Conservation (phyloP, 2,888 invertebrate genomes). For the Sarcophaga caerulescens region DNA sequence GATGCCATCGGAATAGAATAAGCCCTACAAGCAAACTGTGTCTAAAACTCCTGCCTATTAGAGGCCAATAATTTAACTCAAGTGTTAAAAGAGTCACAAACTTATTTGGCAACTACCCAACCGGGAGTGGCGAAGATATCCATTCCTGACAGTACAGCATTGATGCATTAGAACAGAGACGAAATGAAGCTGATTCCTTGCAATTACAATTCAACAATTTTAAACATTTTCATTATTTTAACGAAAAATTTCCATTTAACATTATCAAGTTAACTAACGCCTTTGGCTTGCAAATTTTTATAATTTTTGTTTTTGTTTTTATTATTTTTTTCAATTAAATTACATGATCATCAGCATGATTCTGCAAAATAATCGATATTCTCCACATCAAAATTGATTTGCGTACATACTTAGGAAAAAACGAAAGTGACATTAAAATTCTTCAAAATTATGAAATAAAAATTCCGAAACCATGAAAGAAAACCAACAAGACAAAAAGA, state of each 20-base stretch:
- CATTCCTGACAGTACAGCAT: too few species aligned
- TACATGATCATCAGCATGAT: constrained; percentile 55
- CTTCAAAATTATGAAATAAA: not conserved
- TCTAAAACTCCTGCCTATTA: too few species aligned
- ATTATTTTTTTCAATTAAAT: not conserved
- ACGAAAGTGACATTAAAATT: constrained; percentile 35
- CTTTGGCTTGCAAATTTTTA: constrained; percentile 10
- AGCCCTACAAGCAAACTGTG: too few species aligned
- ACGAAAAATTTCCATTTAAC: constrained; percentile 1
- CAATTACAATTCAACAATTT: not conserved
- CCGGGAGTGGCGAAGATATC: too few species aligned
- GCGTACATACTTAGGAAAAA: not conserved
- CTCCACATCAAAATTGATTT: not conserved
- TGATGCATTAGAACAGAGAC: not conserved
- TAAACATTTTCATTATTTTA: not conserved
- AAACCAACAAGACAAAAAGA: constrained; percentile 33
- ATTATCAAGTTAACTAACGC: not conserved
- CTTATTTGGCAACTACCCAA: too few species aligned
- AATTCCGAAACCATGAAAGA: not conserved
- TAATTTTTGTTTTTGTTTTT: not conserved
- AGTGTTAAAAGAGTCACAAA: too few species aligned
- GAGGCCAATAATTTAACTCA: too few species aligned
- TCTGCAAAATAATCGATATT: not conserved
- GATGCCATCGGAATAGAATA: too few species aligned
- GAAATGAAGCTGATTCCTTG: not conserved